Evolutionary conservation across 1,140 invertebrate genomes (phyloP).

Genomic region (Drosophila kurseongensis): DNA sequence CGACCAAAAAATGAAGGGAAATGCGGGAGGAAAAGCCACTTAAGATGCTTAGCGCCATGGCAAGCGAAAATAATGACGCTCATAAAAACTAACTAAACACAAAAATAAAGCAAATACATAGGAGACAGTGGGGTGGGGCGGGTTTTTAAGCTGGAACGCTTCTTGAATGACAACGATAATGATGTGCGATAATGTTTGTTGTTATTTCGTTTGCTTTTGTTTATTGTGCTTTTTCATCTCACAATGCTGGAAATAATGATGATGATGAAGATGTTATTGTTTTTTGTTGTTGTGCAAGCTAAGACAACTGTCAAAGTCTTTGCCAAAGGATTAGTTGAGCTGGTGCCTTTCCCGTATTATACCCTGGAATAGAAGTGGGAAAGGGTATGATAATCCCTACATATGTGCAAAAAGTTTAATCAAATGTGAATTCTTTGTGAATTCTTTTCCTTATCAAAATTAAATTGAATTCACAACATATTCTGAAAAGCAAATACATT

Average conservation of each 20-base stretch:
- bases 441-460: no score
- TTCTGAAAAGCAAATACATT: no score
- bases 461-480: no score
- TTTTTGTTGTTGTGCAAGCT: conserved; percentile 29
- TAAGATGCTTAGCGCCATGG: conserved; percentile 81
- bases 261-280: conserved; percentile 53
- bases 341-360: conserved; percentile 12
- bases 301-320: conserved; percentile 58
- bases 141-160: conserved; percentile 64
- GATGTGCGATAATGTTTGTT: conserved; percentile 81
- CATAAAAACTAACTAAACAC: conserved; percentile 83
- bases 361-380: neutral
- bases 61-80: conserved; percentile 83
- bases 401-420: no score
- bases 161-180: conserved; percentile 79
- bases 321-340: conserved; percentile 53
- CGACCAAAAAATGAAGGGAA: conserved; percentile 16
- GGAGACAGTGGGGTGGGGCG: neutral
- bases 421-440: no score
- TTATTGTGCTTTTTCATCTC: conserved; percentile 61
- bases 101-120: conserved; percentile 73
- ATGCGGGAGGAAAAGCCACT: conserved; percentile 42
- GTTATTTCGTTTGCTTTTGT: conserved; percentile 67
- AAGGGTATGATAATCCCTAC: neutral
- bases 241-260: conserved; percentile 39